Evolutionary conservation across 92 coral and sea anemone species (phyloP).

Genomic region (Porites divaricata): DNA sequence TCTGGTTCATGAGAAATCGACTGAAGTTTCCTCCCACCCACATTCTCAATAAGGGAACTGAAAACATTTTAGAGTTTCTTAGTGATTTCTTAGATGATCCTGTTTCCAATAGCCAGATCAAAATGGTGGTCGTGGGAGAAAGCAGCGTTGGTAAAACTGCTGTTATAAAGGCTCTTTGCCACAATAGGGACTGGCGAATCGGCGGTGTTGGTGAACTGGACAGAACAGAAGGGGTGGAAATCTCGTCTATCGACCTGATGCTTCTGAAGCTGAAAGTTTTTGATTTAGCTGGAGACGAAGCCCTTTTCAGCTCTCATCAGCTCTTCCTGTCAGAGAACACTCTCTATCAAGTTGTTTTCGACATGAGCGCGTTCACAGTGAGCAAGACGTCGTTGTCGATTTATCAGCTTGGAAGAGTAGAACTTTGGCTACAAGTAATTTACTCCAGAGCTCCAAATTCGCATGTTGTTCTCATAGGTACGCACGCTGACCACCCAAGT

Average conservation of each 20-base stretch:
- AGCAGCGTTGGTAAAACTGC: slow-evolving; percentile 80
- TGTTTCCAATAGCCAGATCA: slow-evolving; percentile 81
- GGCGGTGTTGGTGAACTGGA: slow-evolving; percentile 54
- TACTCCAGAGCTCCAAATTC: slow-evolving; percentile 86
- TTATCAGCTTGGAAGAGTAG: slow-evolving; percentile 74
- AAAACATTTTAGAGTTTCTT: slow-evolving; percentile 72
- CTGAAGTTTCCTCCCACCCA: slow-evolving; percentile 78
- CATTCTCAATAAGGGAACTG: slow-evolving; percentile 72
- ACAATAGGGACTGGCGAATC: slow-evolving; percentile 71
- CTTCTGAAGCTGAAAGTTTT: slow-evolving; percentile 73
- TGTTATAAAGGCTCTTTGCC: slow-evolving; percentile 63
- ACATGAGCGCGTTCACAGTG: slow-evolving; percentile 80
- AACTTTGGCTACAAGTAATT: slow-evolving; percentile 85
- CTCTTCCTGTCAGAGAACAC: slow-evolving; percentile 86
- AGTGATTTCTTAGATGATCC: slow-evolving; percentile 82
- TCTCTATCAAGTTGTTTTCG: slow-evolving; percentile 82
- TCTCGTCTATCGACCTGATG: slow-evolving; percentile 67
- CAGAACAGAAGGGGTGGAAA: slow-evolving; percentile 73
- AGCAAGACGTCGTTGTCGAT: slow-evolving; percentile 66
- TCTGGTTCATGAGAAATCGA: slow-evolving; percentile 64
- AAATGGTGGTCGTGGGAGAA: slow-evolving; percentile 80
- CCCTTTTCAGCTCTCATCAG: slow-evolving; percentile 65
- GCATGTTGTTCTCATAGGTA: slow-evolving; percentile 77
- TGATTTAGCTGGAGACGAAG: slow-evolving; percentile 80
- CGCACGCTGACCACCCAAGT: slow-evolving; percentile 83